A percentile compares a stretch with the other conserved stretches of the same genome.
phyloP scores from a whole-genome alignment of 2,888 invertebrate genomes.

The Rhagonycha lutea region DNA sequence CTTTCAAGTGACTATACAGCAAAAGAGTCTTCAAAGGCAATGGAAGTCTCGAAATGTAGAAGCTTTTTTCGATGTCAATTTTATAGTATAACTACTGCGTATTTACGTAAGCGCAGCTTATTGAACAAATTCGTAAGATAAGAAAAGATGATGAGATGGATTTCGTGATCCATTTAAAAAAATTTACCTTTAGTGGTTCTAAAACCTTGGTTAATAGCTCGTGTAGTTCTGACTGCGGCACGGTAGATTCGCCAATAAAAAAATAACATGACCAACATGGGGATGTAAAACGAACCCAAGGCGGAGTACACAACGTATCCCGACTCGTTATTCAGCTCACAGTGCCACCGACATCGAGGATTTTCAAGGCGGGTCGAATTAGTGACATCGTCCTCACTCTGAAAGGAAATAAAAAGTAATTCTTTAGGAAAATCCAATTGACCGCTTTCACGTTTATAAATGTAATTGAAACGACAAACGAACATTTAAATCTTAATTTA shows the following conservation, averaged over 20 bases:
- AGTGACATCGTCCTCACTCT: constrained; percentile 41
- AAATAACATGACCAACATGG: constrained; percentile 97
- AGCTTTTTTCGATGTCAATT: constrained; percentile 19
- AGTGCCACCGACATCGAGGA: constrained; percentile 80
- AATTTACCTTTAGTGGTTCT: constrained; percentile 77
- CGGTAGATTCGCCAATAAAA: constrained; percentile 97
- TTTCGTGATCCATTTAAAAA: background rate
- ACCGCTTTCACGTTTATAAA: background rate
- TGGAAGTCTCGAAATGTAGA: constrained; percentile 10
- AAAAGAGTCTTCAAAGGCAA: constrained; percentile 22
- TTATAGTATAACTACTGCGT: constrained; percentile 3
- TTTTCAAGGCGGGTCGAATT: constrained; percentile 50
- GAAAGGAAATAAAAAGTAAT: constrained; percentile 30
- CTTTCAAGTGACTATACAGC: constrained; percentile 20
- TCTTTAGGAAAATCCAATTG: constrained; percentile 7
- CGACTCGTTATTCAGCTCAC: constrained; percentile 90
- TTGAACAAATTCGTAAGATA: constrained; percentile 19
- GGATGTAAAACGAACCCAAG: constrained; percentile 96
- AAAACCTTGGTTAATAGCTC: constrained; percentile 89
- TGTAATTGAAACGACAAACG: background rate
- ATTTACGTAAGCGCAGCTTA: constrained; percentile 11
- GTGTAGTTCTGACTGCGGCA: constrained; percentile 90
- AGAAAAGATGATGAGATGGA: background rate
- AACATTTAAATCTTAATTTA: constrained; percentile 49
- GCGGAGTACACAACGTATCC: constrained; percentile 97